A percentile compares a stretch with the other conserved stretches of the same genome.
These are phyloP conservation scores for Chrysaora quinquecirrha DNA, from an alignment of 30 jellyfish, hydroid and myxozoan species.

Conservation along the genomic window DNA sequence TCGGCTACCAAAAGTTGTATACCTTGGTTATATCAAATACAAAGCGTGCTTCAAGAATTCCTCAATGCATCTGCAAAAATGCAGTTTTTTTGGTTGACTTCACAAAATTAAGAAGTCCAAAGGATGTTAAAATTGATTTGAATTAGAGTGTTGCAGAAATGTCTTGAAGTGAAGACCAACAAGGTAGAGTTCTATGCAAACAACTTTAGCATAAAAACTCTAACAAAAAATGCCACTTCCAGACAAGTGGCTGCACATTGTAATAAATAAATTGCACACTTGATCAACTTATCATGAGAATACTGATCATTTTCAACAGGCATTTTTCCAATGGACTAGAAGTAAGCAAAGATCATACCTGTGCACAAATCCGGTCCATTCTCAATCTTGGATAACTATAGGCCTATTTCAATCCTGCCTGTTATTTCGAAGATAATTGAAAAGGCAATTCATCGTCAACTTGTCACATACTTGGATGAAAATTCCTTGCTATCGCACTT, in stretches of 20 bases:
- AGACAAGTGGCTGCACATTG: neutral
- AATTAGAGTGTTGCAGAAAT: neutral
- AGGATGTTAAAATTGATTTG: neutral
- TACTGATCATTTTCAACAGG: too few relatives aligned
- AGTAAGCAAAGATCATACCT: neutral
- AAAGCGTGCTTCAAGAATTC: neutral
- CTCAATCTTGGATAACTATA: too few relatives aligned
- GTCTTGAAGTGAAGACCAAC: neutral
- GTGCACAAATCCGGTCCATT: neutral
- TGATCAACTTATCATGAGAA: too few relatives aligned
- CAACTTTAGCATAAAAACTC: neutral
- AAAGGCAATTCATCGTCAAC: too few relatives aligned
- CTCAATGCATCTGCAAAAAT: neutral
- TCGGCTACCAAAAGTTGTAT: neutral
- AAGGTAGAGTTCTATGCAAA: too few relatives aligned
- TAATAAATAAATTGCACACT: too few relatives aligned
- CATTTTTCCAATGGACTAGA: neutral
- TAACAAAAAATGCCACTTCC: neutral
- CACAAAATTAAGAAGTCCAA: neutral
- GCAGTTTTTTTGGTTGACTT: neutral
- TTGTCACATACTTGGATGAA: too few relatives aligned
- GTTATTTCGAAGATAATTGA: too few relatives aligned
- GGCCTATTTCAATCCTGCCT: too few relatives aligned
- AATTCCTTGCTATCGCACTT: too few relatives aligned
- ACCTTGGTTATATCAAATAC: neutral